Evolutionary conservation across 2,797 vertebrate genomes (phyloP).

Genomic region (Schizothorax lantsangensis): DNA sequence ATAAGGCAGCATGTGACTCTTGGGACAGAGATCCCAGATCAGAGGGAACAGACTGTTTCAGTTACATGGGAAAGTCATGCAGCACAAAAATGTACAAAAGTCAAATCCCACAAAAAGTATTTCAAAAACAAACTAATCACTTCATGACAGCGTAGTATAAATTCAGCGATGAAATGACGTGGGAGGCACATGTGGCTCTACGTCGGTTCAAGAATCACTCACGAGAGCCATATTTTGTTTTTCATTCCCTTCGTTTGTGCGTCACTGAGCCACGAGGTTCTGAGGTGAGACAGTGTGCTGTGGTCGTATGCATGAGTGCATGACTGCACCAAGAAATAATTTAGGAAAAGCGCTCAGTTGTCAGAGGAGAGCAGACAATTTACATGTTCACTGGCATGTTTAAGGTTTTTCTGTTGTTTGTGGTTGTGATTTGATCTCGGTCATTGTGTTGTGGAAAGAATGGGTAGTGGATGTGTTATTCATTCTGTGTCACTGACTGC

Average conservation of each 20-base stretch:
- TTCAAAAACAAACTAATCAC: conserved; percentile 29
- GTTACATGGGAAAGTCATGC: conserved; percentile 51
- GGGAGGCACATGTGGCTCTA: conserved; percentile 12
- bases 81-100: conserved; percentile 12
- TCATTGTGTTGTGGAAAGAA: conserved; percentile 41
- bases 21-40: conserved; percentile 34
- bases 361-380: conserved; percentile 2
- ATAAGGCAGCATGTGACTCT: conserved; percentile 36
- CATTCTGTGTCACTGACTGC: not conserved
- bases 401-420: conserved; percentile 7
- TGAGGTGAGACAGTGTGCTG: not conserved
- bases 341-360: conserved; percentile 12
- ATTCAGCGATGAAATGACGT: not conserved
- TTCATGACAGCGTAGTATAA: conserved; percentile 36
- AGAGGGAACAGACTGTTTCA: conserved; percentile 28
- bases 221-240: conserved; percentile 2
- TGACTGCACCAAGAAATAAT: conserved; percentile 21
- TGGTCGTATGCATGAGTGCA: not conserved
- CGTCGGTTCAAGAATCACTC: not conserved
- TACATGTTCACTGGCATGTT: not conserved
- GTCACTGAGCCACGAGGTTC: conserved; percentile 7
- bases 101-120: conserved; percentile 36
- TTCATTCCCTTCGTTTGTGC: not conserved
- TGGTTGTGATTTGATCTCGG: conserved; percentile 23
- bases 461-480: conserved; percentile 4